Evolutionary conservation across 2,797 vertebrate species (phyloP).

Genomic region (Peromyscus melanophrys): DNA sequence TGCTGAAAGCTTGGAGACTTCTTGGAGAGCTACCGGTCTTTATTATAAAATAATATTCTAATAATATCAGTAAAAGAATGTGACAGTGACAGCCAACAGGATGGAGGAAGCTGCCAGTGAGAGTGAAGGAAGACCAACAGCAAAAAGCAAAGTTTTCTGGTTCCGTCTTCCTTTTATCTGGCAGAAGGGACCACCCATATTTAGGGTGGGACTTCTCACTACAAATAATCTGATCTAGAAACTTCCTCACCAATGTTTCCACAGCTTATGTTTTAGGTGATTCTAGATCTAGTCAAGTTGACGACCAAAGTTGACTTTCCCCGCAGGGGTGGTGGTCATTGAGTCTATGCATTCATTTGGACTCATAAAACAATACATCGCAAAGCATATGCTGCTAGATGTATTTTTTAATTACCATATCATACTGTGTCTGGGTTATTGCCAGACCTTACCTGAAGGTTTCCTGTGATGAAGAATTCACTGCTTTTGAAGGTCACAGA

Average conservation of each 20-base stretch:
- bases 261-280: background rate
- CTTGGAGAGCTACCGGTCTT: background rate
- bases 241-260: background rate
- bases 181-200: background rate
- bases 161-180: background rate
- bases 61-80: background rate
- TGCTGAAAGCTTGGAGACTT: background rate
- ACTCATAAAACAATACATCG: background rate
- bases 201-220: background rate
- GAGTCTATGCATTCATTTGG: background rate
- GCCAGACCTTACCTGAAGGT: constrained; percentile 13
- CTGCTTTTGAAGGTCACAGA: background rate
- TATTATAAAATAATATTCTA: background rate
- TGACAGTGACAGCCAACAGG: background rate
- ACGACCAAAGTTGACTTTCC: background rate
- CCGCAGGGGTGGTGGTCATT: background rate
- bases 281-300: background rate
- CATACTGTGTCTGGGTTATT: background rate
- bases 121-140: background rate
- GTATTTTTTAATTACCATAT: background rate
- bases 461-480: background rate
- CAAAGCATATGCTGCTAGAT: background rate
- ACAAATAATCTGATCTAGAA: background rate
- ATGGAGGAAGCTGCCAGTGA: background rate
- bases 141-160: background rate